Evolutionary conservation across 2,113 vertebrate species (phyloP).

Genomic region (Alces alces): DNA sequence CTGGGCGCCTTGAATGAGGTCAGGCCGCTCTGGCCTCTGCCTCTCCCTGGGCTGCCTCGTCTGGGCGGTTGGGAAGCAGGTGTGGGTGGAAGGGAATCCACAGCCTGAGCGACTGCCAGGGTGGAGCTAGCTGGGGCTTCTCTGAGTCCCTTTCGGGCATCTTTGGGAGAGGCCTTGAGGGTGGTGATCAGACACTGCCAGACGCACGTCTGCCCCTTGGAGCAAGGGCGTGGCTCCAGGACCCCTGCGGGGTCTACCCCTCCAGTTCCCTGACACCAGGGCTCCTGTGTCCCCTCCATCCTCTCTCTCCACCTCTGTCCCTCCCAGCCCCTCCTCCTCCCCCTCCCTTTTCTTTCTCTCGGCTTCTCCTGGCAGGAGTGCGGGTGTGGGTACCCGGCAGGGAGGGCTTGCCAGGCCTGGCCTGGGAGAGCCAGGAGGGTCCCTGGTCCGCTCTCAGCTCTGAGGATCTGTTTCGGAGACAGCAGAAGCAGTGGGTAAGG

Average conservation of each 20-base stretch:
- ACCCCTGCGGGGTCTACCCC: background rate
- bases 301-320: background rate
- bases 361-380: background rate
- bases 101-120: background rate
- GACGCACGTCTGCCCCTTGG: background rate
- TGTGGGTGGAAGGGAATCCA: background rate
- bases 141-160: background rate
- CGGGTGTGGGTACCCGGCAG: background rate
- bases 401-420: background rate
- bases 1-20: background rate
- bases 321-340: no score
- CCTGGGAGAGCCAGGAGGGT: background rate
- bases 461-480: background rate
- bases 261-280: background rate
- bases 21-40: background rate
- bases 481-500: background rate
- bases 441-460: background rate
- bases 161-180: background rate
- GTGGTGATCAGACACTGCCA: background rate
- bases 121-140: background rate
- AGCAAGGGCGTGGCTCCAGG: background rate
- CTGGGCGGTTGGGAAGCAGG: rapidly evolving
- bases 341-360: background rate
- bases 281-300: background rate
- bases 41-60: background rate